Evolutionary conservation across 2,113 vertebrate species (phyloP), one percentile per base, ranked within the genome.

Genomic region (Casuarius casuarius): DNA sequence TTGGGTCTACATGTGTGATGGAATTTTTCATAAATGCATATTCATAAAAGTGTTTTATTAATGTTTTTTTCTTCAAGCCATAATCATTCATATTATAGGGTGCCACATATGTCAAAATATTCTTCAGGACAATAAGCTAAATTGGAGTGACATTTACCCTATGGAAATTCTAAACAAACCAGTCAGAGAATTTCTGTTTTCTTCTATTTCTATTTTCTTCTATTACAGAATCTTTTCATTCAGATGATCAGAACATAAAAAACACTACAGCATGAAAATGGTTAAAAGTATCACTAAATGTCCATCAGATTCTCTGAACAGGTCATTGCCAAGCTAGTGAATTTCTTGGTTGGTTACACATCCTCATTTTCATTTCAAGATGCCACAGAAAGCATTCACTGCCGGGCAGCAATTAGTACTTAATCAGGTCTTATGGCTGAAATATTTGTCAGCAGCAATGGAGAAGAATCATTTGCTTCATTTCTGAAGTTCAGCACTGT

Each of bases 361-460:
- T 79, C 82, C 90, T 96, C 86, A 96, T 96, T 95, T 97, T 97
- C 91, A 91, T 97, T 97, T 97, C 82, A 96, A 91, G 86, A 89
- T 96, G 86, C 71, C 65, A 89, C 26, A 56, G 83, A 97, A 97
- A 93, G 25, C 51, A 91, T 92, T 97, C 40, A 81, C 56, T 97
- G 87, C 84, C 14, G 54, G 73, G 85, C 91, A 92, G 84, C 87
- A 97, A 97, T 97, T 97, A 94, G 71, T 90, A 84, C 67, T 97
- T 96, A 94, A 97, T 97, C 95, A 95, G 87, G 54, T 96, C 94
- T 97, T 96, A 87, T 80, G 94, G 92, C 63, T 95, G 84, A 96
- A 97, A 97, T 92, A 91, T 95, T 96, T 97, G 90, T 97, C 80
- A 96, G 85, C 68, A 96, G 90, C 66, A 90, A 95, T 61, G 61